Base-by-base conservation (phyloP, 2,888 invertebrate species). In the Chironomus tentans region DNA sequence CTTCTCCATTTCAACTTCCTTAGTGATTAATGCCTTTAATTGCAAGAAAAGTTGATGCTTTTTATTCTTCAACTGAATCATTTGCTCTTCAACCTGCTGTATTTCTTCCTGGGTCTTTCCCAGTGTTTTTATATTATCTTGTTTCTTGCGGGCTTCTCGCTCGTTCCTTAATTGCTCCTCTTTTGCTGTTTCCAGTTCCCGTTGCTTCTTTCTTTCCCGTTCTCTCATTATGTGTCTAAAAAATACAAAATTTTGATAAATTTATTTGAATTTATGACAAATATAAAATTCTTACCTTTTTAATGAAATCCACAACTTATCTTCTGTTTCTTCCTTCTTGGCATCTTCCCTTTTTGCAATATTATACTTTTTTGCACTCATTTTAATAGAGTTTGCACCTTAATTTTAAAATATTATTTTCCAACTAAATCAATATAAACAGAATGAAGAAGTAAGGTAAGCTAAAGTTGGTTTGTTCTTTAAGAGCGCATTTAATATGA, bases 1-100 rank as follows among this genome's bases (percentile, higher is more conserved):
- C 15, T 74, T 74, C n/a, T 74, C 68, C 74, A 74, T 74, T 15
- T 74, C 68, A n/a, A 68, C 74, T 68, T 74, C 74, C 15, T 74
- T 74, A 5, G 74, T 74, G 6, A 74, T 68, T 2, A 74, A 24
- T 10, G 68, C 74, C 10, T 74, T 74, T 18, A 74, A 38, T 38
- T 65, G 65, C 10, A 74, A 13, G 12, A 74, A 74, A 13, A 74
- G 48, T 24, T 74, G 65, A 38, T 74, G 74, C 15, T 74, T 74
- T 15, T 74, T 74, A 47, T 74, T 74, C 24, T 74, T 74, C 15
- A 74, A 62, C 47, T 74, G 47, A 2, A 74, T 15, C 22, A 74
- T 21, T 68, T 74, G 68, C n/a, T 74, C 68, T 28, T 74, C 74
- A 18, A 74, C 65, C 48, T 46, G 48, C 21, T 21, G 46, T 12